These are phyloP conservation scores for Callinectes sapidus DNA, from an alignment of 2,888 invertebrate genomes.

Conservation along the genomic window DNA sequence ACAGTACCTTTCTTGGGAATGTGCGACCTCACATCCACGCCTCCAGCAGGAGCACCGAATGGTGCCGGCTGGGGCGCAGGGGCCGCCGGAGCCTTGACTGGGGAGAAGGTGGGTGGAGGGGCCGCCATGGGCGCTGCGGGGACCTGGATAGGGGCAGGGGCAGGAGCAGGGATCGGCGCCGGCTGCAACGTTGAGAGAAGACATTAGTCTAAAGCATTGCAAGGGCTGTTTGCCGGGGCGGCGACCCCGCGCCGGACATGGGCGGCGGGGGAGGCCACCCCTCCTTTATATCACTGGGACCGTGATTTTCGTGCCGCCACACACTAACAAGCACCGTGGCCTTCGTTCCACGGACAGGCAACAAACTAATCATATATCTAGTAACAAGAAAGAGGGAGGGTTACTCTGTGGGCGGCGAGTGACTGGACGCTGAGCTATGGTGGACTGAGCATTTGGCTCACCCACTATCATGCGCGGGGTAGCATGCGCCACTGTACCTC, in stretches of 20 bases:
- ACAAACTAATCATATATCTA: conserved; percentile 37
- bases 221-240: conserved; percentile 30
- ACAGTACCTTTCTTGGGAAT: conserved; percentile 72
- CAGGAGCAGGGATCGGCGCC: conserved; percentile 69
- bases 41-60: conserved; percentile 71
- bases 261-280: conserved; percentile 45
- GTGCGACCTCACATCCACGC: conserved; percentile 71
- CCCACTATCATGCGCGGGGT: conserved; percentile 62
- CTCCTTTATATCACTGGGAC: conserved; percentile 28
- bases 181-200: conserved; percentile 68
- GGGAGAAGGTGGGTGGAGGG: conserved; percentile 64
- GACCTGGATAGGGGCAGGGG: conserved; percentile 65
- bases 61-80: conserved; percentile 56
- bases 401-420: conserved; percentile 57
- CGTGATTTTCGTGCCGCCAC: conserved; percentile 16
- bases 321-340: conserved; percentile 36
- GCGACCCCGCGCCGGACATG: conserved; percentile 47
- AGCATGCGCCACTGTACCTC: conserved; percentile 68
- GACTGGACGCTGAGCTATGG: conserved; percentile 59
- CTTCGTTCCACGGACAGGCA: background rate
- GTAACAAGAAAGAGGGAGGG: conserved; percentile 35
- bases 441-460: conserved; percentile 59
- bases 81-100: conserved; percentile 68
- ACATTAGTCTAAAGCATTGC: conserved; percentile 44
- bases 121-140: conserved; percentile 71